Conservation (phyloP, 1,140 invertebrate species). For the Achroia grisella region DNA sequence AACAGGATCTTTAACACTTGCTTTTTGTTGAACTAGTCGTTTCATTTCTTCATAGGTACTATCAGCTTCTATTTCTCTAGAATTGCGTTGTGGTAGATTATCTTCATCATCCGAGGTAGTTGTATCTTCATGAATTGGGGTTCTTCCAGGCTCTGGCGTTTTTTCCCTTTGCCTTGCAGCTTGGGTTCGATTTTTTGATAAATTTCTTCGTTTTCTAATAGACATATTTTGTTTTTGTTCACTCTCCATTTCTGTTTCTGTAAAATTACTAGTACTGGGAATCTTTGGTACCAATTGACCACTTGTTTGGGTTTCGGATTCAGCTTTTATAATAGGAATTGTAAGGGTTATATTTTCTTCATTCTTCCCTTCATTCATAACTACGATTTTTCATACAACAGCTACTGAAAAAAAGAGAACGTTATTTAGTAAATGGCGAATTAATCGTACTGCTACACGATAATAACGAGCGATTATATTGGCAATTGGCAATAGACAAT, state of each 20-base stretch:
- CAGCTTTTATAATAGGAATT: slow-evolving; percentile 45
- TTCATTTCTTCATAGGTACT: slow-evolving; percentile 69
- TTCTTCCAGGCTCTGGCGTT: slow-evolving; percentile 72
- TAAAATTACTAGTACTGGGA: slow-evolving; percentile 26
- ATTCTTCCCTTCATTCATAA: slow-evolving; percentile 38
- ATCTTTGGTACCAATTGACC: slow-evolving; percentile 25
- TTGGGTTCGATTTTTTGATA: slow-evolving; percentile 70
- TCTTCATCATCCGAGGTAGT: slow-evolving; percentile 70
- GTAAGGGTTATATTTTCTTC: slow-evolving; percentile 25
- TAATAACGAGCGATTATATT: slow-evolving; percentile 9
- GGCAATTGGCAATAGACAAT: slow-evolving; percentile 31
- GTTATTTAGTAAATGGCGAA: slow-evolving; percentile 9
- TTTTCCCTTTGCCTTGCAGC: slow-evolving; percentile 72
- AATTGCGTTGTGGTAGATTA: slow-evolving; percentile 30
- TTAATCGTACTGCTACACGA: slow-evolving; percentile 12
- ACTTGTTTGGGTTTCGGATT: slow-evolving; percentile 51
- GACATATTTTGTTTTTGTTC: slow-evolving; percentile 57
- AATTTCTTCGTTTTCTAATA: slow-evolving; percentile 68
- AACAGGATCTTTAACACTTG: slow-evolving; percentile 56
- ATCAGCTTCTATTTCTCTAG: slow-evolving; percentile 65
- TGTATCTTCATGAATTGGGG: slow-evolving; percentile 56
- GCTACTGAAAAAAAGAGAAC: slow-evolving; percentile 39
- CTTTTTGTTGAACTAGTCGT: slow-evolving; percentile 61
- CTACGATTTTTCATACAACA: slow-evolving; percentile 12
- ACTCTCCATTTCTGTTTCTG: slow-evolving; percentile 52